Evolutionary conservation across 2,113 vertebrate species (phyloP), one percentile per base, ranked within the genome.

Genomic region (Peromyscus leucopus): DNA sequence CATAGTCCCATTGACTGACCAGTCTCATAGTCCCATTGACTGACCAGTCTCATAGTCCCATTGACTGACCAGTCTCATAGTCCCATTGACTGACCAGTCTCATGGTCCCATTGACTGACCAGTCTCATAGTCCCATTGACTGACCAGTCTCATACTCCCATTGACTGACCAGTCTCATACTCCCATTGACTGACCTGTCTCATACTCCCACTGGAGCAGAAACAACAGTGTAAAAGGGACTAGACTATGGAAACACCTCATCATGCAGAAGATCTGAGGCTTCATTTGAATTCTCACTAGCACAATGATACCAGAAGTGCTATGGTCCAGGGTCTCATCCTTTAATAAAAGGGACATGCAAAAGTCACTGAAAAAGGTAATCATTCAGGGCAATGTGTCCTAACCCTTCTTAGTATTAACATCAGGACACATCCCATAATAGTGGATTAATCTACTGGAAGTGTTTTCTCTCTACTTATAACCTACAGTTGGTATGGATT

Each of bases 291-390:
- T 92, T 94, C 55, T 59, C 26, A 39, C 5, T 39, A 65, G 46
- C 33, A 93, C 65, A 42, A 2, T 80, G 65, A 87, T 90, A 67
- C 78, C 83, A 36, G 24, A 59, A 90, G 63, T n/a, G 55, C 80
- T 80, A 61, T 65, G 55, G 16, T 87, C 76, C 51, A 93, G 39
- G 96, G 36, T 9, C 28, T 33, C n/a, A 83, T 86, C 11, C 2
- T 4, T 87, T 95, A 96, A 92, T 95, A 96, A 92, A 57, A 93
- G 67, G 39, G 94, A 85, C 83, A 87, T 83, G 46, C 51, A 93
- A 91, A 96, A 46, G 51, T n/a, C 46, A 67, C 59, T 82, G 39
- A 55, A 82, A 96, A 69, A 76, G 65, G 51, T 93, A 85, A n/a
- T 82, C 75, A 33, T 63, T 36, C 67, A 74, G 57, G 17, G 28